phyloP scores from a whole-genome alignment of 2,888 invertebrate species.

The Ormia ochracea region DNA sequence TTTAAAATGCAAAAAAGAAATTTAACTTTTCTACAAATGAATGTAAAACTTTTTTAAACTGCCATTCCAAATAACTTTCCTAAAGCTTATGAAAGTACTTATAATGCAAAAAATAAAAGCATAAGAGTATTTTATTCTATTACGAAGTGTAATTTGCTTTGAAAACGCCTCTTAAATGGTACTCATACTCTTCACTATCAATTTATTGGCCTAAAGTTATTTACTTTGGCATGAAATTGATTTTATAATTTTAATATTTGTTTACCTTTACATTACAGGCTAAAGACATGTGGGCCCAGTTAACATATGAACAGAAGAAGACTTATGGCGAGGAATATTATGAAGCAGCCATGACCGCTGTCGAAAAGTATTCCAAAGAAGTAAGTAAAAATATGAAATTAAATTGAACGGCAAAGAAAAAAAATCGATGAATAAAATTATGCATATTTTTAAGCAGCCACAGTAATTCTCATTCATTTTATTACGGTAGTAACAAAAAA shows the following conservation, averaged over 20 bases:
- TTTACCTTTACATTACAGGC: conserved; percentile 82
- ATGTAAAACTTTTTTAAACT: too few relatives aligned
- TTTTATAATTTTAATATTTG: not conserved
- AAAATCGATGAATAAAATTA: too few relatives aligned
- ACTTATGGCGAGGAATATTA: conserved; percentile 91
- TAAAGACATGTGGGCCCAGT: conserved; percentile 88
- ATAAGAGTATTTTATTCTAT: not conserved
- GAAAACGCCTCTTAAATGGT: not conserved
- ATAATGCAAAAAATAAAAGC: too few relatives aligned
- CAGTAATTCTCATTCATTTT: too few relatives aligned
- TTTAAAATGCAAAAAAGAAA: too few relatives aligned
- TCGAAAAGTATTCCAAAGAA: conserved; percentile 87
- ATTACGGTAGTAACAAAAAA: too few relatives aligned
- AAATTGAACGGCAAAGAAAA: too few relatives aligned
- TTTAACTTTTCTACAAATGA: too few relatives aligned
- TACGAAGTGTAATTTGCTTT: not conserved
- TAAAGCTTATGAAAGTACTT: too few relatives aligned
- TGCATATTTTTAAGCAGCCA: too few relatives aligned
- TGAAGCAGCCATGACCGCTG: conserved; percentile 86
- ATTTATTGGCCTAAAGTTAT: not conserved
- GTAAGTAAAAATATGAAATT: conserved; percentile 64
- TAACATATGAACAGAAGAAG: conserved; percentile 86
- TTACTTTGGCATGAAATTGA: not conserved
- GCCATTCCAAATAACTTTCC: too few relatives aligned
- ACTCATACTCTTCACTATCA: not conserved